These are phyloP conservation scores for Cyrtonyx montezumae DNA, from an alignment of 2,113 vertebrate species.

Conservation along the genomic window DNA sequence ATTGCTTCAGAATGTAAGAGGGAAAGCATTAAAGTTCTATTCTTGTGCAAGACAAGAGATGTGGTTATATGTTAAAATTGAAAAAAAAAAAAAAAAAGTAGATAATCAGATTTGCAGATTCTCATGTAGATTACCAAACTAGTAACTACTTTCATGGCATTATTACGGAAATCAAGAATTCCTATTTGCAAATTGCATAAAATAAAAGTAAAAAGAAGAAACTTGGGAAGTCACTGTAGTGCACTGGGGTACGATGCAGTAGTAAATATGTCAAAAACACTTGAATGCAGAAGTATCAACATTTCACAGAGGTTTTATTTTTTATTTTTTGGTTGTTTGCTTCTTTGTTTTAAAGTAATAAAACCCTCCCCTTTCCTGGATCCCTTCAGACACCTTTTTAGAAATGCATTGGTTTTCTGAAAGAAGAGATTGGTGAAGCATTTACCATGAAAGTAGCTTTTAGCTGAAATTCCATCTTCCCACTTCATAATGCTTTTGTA, in stretches of 20 bases:
- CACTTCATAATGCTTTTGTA: neutral
- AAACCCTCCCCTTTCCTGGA: neutral
- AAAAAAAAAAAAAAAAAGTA: neutral
- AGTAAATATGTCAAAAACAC: neutral
- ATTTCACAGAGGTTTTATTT: neutral
- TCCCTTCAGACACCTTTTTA: neutral
- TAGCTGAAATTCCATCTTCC: neutral
- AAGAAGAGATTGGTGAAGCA: neutral
- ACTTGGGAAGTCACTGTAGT: neutral
- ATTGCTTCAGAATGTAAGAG: neutral
- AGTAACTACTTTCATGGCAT: neutral
- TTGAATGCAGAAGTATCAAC: neutral
- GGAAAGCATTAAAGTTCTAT: neutral
- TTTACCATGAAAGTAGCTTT: neutral
- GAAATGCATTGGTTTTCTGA: neutral
- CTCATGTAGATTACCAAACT: neutral
- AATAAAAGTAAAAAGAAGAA: neutral
- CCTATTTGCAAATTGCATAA: neutral
- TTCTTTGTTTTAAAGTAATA: neutral
- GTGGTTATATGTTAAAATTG: neutral
- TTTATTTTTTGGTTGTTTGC: neutral
- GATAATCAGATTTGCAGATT: conserved; percentile 6
- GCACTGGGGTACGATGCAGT: neutral
- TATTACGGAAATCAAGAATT: neutral
- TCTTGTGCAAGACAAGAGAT: neutral